phyloP scores from a whole-genome alignment of 2,797 vertebrate species.

The Syngnathus acus region DNA sequence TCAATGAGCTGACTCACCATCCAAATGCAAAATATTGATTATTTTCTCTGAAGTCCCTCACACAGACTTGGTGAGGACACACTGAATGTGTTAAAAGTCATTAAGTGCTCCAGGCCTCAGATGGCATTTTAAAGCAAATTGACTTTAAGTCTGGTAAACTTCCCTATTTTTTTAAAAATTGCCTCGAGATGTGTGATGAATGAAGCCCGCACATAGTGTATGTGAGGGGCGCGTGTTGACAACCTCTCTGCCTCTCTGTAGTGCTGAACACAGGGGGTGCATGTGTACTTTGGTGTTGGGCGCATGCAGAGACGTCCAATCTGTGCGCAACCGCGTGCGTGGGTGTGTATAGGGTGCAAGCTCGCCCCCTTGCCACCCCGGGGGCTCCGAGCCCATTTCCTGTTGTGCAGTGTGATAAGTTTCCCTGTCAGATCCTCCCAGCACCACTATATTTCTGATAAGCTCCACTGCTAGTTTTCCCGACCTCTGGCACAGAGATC shows the following conservation, averaged over 20 bases:
- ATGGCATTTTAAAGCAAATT: slow-evolving; percentile 55
- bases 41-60: slow-evolving; percentile 55
- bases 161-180: slow-evolving; percentile 25
- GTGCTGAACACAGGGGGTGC: slow-evolving; percentile 44
- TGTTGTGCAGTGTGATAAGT: slow-evolving; percentile 77
- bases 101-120: slow-evolving; percentile 51
- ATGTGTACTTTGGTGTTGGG: slow-evolving; percentile 36
- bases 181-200: slow-evolving; percentile 39
- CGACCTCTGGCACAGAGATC: slow-evolving; percentile 79
- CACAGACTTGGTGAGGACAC: slow-evolving; percentile 56
- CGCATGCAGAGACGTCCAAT: slow-evolving; percentile 44
- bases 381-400: slow-evolving; percentile 73
- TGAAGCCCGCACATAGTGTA: slow-evolving; percentile 20
- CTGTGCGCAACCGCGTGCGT: slow-evolving; percentile 33
- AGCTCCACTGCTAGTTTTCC: slow-evolving; percentile 78
- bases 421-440: slow-evolving; percentile 79
- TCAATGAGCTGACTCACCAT: slow-evolving; percentile 51
- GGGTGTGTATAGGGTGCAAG: slow-evolving; percentile 38
- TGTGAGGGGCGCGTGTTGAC: slow-evolving; percentile 19
- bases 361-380: slow-evolving; percentile 60
- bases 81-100: slow-evolving; percentile 67
- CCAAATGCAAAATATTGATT: slow-evolving; percentile 62
- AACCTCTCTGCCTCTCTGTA: slow-evolving; percentile 16
- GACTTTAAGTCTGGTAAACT: slow-evolving; percentile 41
- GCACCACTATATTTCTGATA: slow-evolving; percentile 81